Percentiles rank a stretch among this genome's conserved stretches.
Conservation (phyloP, 1,140 invertebrate species). For the Ostrea edulis region DNA sequence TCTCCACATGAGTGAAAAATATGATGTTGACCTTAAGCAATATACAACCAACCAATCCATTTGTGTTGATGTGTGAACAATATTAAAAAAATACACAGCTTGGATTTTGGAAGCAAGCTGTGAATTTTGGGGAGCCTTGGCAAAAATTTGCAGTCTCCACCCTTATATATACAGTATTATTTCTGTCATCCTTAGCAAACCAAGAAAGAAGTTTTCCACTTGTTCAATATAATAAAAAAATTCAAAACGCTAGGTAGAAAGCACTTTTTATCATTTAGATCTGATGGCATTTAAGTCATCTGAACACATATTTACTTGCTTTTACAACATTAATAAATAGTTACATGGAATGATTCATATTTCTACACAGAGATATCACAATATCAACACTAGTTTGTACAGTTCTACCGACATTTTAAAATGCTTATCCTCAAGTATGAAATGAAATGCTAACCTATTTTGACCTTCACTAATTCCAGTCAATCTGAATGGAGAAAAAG, state of each 20-base stretch:
- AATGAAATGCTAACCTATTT: too few species aligned
- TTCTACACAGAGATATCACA: conserved; percentile 8
- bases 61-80: too few species aligned
- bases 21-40: too few species aligned
- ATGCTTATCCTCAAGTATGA: too few species aligned
- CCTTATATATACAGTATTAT: neutral
- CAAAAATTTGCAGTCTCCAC: neutral
- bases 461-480: too few species aligned
- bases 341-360: conserved; percentile 35
- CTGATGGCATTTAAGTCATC: conserved; percentile 26
- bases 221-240: neutral
- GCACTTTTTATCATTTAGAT: conserved; percentile 27
- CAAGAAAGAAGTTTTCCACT: neutral
- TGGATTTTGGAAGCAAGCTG: too few species aligned
- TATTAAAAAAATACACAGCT: too few species aligned
- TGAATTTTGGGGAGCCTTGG: too few species aligned
- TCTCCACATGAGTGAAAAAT: too few species aligned
- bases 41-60: too few species aligned
- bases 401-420: too few species aligned
- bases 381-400: neutral
- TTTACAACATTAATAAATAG: conserved; percentile 35
- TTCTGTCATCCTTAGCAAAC: neutral
- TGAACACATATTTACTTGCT: conserved; percentile 39
- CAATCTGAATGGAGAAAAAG: too few species aligned
- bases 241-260: neutral